Percentiles rank a stretch among this genome's conserved stretches.
These are phyloP conservation scores for Muscidifurax raptorellus DNA, from an alignment of 1,140 invertebrate species.

Conservation along the genomic window DNA sequence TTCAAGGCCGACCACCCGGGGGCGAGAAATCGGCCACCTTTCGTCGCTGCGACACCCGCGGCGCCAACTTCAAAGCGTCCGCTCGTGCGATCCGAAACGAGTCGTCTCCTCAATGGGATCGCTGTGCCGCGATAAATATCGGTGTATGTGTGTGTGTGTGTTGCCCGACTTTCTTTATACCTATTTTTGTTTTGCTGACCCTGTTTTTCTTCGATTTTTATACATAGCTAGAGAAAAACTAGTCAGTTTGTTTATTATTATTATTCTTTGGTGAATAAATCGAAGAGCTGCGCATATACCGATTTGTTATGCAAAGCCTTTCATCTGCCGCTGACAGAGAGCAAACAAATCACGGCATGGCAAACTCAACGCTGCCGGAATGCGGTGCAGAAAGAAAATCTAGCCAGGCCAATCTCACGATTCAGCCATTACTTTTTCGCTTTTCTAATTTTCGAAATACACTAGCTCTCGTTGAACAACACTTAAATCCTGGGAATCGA, in stretches of 20 bases:
- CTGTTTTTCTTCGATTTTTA: background rate
- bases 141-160: background rate
- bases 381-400: background rate
- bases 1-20: slow-evolving; percentile 63
- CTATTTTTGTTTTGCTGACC: background rate
- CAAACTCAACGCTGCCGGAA: background rate
- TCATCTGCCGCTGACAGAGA: background rate
- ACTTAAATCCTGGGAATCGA: too few relatives aligned
- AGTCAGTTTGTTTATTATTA: too few relatives aligned
- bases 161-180: background rate
- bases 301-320: too few relatives aligned
- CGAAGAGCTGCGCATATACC: too few relatives aligned
- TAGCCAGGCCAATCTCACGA: background rate
- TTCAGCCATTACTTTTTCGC: slow-evolving; percentile 14
- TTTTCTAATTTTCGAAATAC: background rate
- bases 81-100: background rate
- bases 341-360: background rate
- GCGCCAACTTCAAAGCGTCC: slow-evolving; percentile 63
- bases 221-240: too few relatives aligned
- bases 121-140: slow-evolving; percentile 11
- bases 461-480: background rate
- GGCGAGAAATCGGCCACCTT: slow-evolving; percentile 71
- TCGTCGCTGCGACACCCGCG: slow-evolving; percentile 65
- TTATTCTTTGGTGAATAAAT: too few relatives aligned
- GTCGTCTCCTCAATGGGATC: slow-evolving; percentile 29